phyloP scores from a whole-genome alignment of 2,888 invertebrate species.

The Orchestes rusci region DNA sequence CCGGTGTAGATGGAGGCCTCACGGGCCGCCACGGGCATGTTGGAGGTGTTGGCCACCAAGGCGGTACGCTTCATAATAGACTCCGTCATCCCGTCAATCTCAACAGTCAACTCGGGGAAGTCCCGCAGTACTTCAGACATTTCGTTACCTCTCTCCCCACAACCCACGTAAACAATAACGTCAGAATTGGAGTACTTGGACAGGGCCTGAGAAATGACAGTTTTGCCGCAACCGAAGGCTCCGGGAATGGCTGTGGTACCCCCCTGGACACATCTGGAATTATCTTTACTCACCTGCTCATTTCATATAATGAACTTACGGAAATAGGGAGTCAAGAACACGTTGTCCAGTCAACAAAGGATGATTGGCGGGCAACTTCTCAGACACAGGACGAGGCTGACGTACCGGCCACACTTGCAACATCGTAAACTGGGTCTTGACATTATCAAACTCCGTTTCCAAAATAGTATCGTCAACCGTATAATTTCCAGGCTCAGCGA shows the following conservation, averaged over 20 bases:
- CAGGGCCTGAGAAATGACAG: conserved; percentile 98
- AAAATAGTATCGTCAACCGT: conserved; percentile 89
- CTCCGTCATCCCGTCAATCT: conserved; percentile 93
- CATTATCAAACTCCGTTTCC: conserved; percentile 98
- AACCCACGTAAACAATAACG: conserved; percentile 98
- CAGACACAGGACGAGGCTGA: conserved; percentile 91
- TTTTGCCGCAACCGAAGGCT: conserved; percentile 99
- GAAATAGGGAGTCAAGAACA: conserved; percentile 96
- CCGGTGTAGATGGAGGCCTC: conserved; percentile 99
- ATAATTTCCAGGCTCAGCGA: conserved; percentile 92
- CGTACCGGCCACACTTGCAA: conserved; percentile 99
- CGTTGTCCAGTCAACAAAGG: conserved; percentile 97
- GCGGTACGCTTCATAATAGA: conserved; percentile 99
- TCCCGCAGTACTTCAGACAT: conserved; percentile 99
- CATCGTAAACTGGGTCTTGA: conserved; percentile 87
- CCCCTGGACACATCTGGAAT: conserved; percentile 84
- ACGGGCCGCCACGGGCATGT: conserved; percentile 99
- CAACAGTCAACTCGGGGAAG: conserved; percentile 96
- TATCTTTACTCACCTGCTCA: not conserved
- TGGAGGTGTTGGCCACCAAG: conserved; percentile 98
- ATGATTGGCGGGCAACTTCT: conserved; percentile 97
- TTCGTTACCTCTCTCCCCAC: conserved; percentile 99
- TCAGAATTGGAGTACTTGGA: conserved; percentile 99
- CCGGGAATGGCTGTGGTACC: conserved; percentile 99
- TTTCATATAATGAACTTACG: conserved; percentile 57